phyloP scores from a whole-genome alignment of 2,797 vertebrate species.

The Siniperca undulata region DNA sequence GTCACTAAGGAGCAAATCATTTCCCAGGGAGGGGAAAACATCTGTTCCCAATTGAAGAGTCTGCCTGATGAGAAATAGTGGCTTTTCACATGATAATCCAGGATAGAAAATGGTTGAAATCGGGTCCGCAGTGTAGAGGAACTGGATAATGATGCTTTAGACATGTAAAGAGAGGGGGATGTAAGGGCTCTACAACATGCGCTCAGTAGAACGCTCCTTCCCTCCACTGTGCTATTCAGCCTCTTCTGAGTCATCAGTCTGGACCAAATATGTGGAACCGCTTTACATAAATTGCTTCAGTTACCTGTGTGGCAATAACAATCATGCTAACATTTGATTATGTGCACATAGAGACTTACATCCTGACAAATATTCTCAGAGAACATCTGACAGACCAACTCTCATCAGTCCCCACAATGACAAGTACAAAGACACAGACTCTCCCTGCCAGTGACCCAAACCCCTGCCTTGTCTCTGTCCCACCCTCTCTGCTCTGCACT shows the following conservation, averaged over 20 bases:
- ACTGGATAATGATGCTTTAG: conserved; percentile 63
- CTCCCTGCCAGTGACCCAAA: too few species aligned
- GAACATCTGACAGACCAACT: too few species aligned
- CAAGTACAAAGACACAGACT: too few species aligned
- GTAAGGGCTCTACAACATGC: conserved; percentile 14
- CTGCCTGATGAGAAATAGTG: conserved; percentile 69
- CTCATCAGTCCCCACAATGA: too few species aligned
- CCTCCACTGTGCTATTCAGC: conserved; percentile 35
- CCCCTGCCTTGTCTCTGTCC: too few species aligned
- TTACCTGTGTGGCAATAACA: conserved; percentile 57
- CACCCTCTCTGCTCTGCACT: too few species aligned
- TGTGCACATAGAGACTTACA: conserved; percentile 22
- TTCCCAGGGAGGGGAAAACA: conserved; percentile 81
- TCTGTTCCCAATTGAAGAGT: conserved; percentile 82
- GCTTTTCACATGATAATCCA: conserved; percentile 81
- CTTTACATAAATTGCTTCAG: conserved; percentile 57
- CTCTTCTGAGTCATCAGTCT: conserved; percentile 38
- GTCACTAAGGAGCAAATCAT: conserved; percentile 80
- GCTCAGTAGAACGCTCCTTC: conserved; percentile 10
- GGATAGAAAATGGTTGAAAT: conserved; percentile 73
- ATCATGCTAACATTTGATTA: conserved; percentile 44
- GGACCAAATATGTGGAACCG: conserved; percentile 29
- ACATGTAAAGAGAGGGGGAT: conserved; percentile 53
- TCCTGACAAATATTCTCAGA: too few species aligned
- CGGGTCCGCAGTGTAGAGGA: conserved; percentile 59